Percentiles rank a stretch among this genome's conserved stretches.
Conservation (phyloP, 2,888 invertebrate genomes). For the Pseudococcus viburni region DNA sequence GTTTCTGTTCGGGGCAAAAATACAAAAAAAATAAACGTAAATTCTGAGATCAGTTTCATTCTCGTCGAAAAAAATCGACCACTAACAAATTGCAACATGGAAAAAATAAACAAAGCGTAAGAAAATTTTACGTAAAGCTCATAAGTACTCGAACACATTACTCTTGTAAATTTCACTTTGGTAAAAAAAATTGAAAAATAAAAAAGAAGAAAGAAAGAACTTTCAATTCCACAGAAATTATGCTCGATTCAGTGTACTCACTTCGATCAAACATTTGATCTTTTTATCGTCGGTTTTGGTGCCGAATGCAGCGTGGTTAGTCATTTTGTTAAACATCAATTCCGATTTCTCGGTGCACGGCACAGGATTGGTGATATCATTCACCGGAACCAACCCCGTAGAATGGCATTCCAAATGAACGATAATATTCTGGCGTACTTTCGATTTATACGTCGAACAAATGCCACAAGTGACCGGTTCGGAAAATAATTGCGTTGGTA, state of each 20-base stretch:
- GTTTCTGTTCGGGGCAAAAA: no score
- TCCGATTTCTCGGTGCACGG: constrained; percentile 84
- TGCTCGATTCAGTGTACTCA: constrained; percentile 53
- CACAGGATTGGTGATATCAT: constrained; percentile 82
- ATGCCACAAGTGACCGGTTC: constrained; percentile 77
- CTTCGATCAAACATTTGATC: constrained; percentile 58
- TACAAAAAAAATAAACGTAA: neutral
- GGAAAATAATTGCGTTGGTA: constrained; percentile 76
- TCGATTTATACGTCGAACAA: constrained; percentile 78
- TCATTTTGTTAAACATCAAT: constrained; percentile 88
- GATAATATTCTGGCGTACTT: constrained; percentile 81
- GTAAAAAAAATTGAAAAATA: constrained; percentile 14
- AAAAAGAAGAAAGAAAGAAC: constrained; percentile 16
- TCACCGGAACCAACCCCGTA: constrained; percentile 70
- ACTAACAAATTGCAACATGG: neutral
- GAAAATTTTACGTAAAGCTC: neutral
- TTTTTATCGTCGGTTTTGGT: constrained; percentile 53
- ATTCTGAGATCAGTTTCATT: no score
- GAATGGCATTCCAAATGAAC: constrained; percentile 80
- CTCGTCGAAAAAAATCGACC: neutral
- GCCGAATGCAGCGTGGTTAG: constrained; percentile 79
- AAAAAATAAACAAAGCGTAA: neutral
- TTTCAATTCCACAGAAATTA: constrained; percentile 45
- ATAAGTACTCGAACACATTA: neutral
- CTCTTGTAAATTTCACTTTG: no score